Evolutionary conservation across 2,888 invertebrate genomes (phyloP), one percentile per base, ranked within the genome.

Genomic region (Lacanobia wlatinum): DNA sequence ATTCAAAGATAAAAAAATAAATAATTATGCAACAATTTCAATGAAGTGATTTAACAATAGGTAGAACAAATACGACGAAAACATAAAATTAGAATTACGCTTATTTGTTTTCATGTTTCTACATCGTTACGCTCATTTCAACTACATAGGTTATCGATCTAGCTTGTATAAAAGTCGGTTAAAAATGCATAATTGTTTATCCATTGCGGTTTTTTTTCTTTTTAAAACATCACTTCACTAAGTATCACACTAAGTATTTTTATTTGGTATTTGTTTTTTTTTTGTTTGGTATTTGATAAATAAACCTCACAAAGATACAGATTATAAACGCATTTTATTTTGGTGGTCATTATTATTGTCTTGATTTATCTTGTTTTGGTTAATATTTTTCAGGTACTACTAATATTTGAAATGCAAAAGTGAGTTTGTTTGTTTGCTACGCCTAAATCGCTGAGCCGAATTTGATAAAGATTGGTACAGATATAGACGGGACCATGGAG

Each of bases 21-120:
- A 28, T 28, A 5, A 34, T 34, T 34, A 34, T 7, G 9, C 12
- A 43, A 7, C 1, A 12, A 18, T 40, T 48, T 38, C 7, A 55
- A 38, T 55, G n/a, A 76, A 64, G 1, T 14, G 3, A n/a, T 38
- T 53, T 34, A 63, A 46, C 16, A n/a, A 50, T 18, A 55, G n/a
- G 18, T 34, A 5, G 6, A 9, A 9, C 9, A 12, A 21, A 18
- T 16, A 34, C 34, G 21, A 16, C 3, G 14, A 34, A 12, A 21
- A 2, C 34, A 34, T 34, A 34, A 18, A 21, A 9, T 43, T 3
- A 46, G 14, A 16, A 28, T 0, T 14, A 28, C 2, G 56, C 18
- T 40, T 1, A n/a, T 55, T 21, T 18, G n/a, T 34, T n/a, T 23
- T 34, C 14, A 12, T 34, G 1, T 66, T 46, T 34, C 43, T 43